Conservation (phyloP, 2,797 vertebrate genomes). For the Phoeniculus purpureus region DNA sequence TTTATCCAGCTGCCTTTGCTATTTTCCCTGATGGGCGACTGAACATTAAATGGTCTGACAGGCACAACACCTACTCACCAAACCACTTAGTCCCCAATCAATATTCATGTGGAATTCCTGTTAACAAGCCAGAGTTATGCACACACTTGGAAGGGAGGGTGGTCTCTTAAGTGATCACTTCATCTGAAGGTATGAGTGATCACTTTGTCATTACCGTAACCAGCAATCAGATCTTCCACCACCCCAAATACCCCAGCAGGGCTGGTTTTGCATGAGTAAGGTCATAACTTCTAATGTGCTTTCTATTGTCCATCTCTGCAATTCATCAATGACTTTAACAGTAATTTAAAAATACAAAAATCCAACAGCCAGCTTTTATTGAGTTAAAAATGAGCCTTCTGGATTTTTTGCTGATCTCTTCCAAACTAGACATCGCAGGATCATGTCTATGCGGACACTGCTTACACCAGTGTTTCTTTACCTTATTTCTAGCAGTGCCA, state of each 20-base stretch:
- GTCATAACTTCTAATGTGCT: neutral
- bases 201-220: neutral
- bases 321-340: neutral
- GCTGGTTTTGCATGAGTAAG: neutral
- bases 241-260: neutral
- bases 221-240: neutral
- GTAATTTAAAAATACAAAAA: neutral
- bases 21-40: slow-evolving; percentile 8
- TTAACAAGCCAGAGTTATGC: slow-evolving; percentile 33
- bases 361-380: neutral
- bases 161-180: slow-evolving; percentile 10
- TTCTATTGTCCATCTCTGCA: neutral
- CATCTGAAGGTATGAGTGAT: slow-evolving; percentile 9
- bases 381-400: neutral
- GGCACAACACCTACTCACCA: slow-evolving; percentile 20
- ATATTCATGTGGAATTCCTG: slow-evolving; percentile 15
- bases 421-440: neutral
- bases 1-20: slow-evolving; percentile 25
- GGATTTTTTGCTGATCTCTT: neutral
- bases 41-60: slow-evolving; percentile 47
- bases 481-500: neutral
- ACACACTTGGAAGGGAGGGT: neutral
- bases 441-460: neutral
- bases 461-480: neutral
- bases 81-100: slow-evolving; percentile 41